These are phyloP conservation scores for Aldrovandia affinis DNA, from an alignment of 2,797 vertebrate species.

Conservation along the genomic window DNA sequence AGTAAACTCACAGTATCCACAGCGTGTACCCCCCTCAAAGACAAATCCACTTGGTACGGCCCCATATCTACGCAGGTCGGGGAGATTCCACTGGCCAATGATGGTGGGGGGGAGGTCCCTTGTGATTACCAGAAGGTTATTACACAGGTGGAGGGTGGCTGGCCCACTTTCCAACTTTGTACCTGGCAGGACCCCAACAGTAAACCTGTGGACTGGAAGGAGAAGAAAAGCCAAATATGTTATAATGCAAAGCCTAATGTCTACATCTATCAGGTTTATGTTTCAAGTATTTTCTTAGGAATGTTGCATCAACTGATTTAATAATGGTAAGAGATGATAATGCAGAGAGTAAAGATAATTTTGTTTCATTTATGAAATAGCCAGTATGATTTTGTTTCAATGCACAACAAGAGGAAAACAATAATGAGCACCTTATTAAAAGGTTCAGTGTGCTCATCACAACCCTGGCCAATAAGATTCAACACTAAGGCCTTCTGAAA, in stretches of 20 bases:
- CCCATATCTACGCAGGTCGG: conserved; percentile 91
- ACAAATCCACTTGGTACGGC: conserved; percentile 92
- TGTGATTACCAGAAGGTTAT: conserved; percentile 86
- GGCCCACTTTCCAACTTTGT: conserved; percentile 90
- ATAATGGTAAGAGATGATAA: not conserved
- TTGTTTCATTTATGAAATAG: not conserved
- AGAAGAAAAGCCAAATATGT: not conserved
- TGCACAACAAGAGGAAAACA: not conserved
- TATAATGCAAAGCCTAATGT: too few species aligned
- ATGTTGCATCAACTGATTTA: too few species aligned
- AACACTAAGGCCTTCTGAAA: not conserved
- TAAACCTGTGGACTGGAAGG: conserved; percentile 89
- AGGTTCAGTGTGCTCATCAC: not conserved
- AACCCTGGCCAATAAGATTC: not conserved
- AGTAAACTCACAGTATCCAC: conserved; percentile 88
- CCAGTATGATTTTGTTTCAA: not conserved
- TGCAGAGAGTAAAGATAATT: not conserved
- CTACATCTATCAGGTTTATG: too few species aligned
- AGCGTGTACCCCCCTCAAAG: conserved; percentile 95
- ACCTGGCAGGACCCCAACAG: conserved; percentile 86
- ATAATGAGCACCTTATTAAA: not conserved
- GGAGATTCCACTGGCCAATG: conserved; percentile 89
- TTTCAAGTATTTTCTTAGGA: conserved; percentile 33
- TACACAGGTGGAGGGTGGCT: conserved; percentile 92
- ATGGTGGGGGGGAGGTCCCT: conserved; percentile 83